These are phyloP conservation scores for Hymenochirus boettgeri DNA, from an alignment of 2,113 vertebrate genomes.

Conservation along the genomic window DNA sequence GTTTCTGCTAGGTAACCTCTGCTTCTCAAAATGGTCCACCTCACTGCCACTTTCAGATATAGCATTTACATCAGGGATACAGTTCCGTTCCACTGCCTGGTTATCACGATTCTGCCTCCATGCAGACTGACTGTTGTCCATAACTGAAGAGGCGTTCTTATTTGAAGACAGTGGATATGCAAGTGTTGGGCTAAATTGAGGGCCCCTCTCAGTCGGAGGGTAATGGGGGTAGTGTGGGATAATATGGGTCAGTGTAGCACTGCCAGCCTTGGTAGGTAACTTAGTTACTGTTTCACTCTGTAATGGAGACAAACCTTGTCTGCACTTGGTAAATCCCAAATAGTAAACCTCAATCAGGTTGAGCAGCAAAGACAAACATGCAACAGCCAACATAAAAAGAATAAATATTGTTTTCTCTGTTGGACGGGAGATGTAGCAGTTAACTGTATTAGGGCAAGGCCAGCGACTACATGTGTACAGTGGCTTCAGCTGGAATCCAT, in stretches of 20 bases:
- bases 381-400: slow-evolving; percentile 79
- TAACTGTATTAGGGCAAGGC: slow-evolving; percentile 79
- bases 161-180: slow-evolving; percentile 58
- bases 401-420: slow-evolving; percentile 86
- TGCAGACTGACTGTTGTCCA: slow-evolving; percentile 61
- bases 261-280: not conserved
- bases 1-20: slow-evolving; percentile 59
- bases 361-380: slow-evolving; percentile 77
- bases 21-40: slow-evolving; percentile 49
- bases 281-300: not conserved
- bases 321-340: slow-evolving; percentile 73
- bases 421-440: slow-evolving; percentile 83
- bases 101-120: slow-evolving; percentile 74
- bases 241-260: slow-evolving; percentile 52
- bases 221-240: slow-evolving; percentile 64
- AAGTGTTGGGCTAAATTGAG: slow-evolving; percentile 49
- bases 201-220: slow-evolving; percentile 43
- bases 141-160: slow-evolving; percentile 46
- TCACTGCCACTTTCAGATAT: slow-evolving; percentile 19
- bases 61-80: slow-evolving; percentile 36
- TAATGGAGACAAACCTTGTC: slow-evolving; percentile 51
- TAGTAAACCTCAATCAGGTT: slow-evolving; percentile 83
- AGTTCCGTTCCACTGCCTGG: slow-evolving; percentile 53
- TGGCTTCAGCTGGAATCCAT: slow-evolving; percentile 76
- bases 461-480: slow-evolving; percentile 78